Conservation (phyloP, 2,888 invertebrate genomes). For the Tinea trinotella region DNA sequence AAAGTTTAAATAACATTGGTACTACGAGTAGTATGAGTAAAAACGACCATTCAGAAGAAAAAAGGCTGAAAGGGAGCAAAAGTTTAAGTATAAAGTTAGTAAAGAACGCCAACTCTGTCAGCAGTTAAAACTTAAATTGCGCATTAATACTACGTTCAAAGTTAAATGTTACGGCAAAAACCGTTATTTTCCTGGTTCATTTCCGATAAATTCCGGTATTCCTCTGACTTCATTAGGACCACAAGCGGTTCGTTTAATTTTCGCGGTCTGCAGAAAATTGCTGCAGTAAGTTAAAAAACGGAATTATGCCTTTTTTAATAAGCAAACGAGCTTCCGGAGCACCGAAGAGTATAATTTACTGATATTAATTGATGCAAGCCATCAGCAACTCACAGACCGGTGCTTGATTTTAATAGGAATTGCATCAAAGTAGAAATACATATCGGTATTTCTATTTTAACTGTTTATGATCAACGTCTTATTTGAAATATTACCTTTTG, state of each 20-base stretch:
- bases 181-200: conserved; percentile 31
- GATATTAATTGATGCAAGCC: background rate
- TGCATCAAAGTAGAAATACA: too few relatives aligned
- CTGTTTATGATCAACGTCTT: too few relatives aligned
- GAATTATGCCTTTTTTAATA: conserved; percentile 7
- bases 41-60: background rate
- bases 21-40: background rate
- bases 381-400: too few relatives aligned
- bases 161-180: conserved; percentile 32
- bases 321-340: background rate
- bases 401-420: too few relatives aligned
- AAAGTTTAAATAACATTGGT: background rate
- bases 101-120: conserved; percentile 18
- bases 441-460: too few relatives aligned
- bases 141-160: conserved; percentile 33
- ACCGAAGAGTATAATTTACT: background rate
- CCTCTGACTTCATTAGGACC: conserved; percentile 40
- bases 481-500: too few relatives aligned
- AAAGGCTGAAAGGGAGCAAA: conserved; percentile 1
- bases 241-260: conserved; percentile 41
- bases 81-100: conserved; percentile 17
- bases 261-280: conserved; percentile 31
- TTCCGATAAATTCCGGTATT: conserved; percentile 43
- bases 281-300: conserved; percentile 12
- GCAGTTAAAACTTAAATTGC: conserved; percentile 38